A percentile compares a stretch with the other conserved stretches of the same genome.
phyloP scores from a whole-genome alignment of 2,797 vertebrate genomes.

The Pseudopleuronectes americanus region DNA sequence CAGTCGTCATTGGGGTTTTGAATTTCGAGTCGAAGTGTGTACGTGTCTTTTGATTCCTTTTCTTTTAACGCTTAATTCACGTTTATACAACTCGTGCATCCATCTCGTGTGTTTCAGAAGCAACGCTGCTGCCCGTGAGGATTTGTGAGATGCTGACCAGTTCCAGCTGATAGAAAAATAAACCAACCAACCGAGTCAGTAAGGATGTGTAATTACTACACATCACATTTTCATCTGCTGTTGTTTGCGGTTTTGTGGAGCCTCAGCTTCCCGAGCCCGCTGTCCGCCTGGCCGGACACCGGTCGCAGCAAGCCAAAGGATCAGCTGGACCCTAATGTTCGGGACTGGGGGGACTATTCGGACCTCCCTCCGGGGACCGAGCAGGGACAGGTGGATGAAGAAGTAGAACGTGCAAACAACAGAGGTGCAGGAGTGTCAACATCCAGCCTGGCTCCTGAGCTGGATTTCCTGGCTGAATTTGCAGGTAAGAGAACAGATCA shows the following conservation, averaged over 20 bases:
- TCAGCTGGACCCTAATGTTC: conserved; percentile 71
- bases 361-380: conserved; percentile 59
- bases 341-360: conserved; percentile 76
- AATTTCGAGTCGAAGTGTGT: conserved; percentile 24
- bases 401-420: conserved; percentile 36
- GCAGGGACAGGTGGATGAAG: conserved; percentile 58
- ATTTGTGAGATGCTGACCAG: conserved; percentile 29
- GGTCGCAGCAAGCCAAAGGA: conserved; percentile 62
- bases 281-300: conserved; percentile 41
- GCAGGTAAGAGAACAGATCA: conserved; percentile 65
- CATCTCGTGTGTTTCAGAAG: conserved; percentile 27
- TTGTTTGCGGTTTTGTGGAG: conserved; percentile 73
- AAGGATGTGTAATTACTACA: conserved; percentile 67
- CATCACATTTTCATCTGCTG: conserved; percentile 48
- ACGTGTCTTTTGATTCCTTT: conserved; percentile 9
- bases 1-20: conserved; percentile 1
- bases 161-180: conserved; percentile 37
- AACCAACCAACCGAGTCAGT: conserved; percentile 17
- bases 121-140: conserved; percentile 6
- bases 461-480: conserved; percentile 82
- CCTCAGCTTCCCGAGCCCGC: conserved; percentile 47
- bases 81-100: conserved; percentile 17
- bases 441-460: conserved; percentile 59
- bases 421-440: conserved; percentile 39
- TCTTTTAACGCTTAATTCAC: background rate